Conservation (phyloP, 1,140 invertebrate species). For the Drosophila neocordata region DNA sequence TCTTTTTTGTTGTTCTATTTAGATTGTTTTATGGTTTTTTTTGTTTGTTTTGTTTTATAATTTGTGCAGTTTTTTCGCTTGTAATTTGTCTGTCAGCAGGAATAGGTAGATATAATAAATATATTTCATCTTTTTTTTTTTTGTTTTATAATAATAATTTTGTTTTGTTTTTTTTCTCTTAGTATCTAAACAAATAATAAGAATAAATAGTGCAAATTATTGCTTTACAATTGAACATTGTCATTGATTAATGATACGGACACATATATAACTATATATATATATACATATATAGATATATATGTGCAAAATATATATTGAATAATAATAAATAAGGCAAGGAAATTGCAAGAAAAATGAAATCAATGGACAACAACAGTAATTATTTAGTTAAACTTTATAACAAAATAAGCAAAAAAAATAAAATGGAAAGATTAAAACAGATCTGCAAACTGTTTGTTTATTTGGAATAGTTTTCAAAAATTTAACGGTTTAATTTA, state of each 20-base stretch:
- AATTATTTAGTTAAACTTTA: neutral
- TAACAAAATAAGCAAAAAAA: neutral
- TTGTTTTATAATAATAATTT: slow-evolving; percentile 12
- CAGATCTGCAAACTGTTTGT: neutral
- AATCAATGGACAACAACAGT: slow-evolving; percentile 1
- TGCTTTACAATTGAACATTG: slow-evolving; percentile 53
- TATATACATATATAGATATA: slow-evolving; percentile 20
- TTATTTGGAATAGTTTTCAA: neutral
- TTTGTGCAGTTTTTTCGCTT: slow-evolving; percentile 46
- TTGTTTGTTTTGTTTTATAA: slow-evolving; percentile 31
- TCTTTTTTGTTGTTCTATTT: neutral
- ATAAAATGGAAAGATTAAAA: neutral
- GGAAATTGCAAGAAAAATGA: neutral
- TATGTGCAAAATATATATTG: neutral
- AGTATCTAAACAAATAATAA: slow-evolving; percentile 59
- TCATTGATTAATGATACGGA: slow-evolving; percentile 29
- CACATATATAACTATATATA: slow-evolving; percentile 20
- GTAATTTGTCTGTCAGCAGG: slow-evolving; percentile 31
- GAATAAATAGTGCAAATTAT: slow-evolving; percentile 59
- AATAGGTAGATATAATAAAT: slow-evolving; percentile 49
- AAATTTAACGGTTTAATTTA: neutral
- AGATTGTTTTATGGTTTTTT: slow-evolving; percentile 20
- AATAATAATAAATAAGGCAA: slow-evolving; percentile 28
- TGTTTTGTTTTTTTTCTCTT: slow-evolving; percentile 41
- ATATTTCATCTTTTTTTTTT: slow-evolving; percentile 31